Base-by-base conservation (phyloP, 2,888 invertebrate genomes). In the Litoditis marina region DNA sequence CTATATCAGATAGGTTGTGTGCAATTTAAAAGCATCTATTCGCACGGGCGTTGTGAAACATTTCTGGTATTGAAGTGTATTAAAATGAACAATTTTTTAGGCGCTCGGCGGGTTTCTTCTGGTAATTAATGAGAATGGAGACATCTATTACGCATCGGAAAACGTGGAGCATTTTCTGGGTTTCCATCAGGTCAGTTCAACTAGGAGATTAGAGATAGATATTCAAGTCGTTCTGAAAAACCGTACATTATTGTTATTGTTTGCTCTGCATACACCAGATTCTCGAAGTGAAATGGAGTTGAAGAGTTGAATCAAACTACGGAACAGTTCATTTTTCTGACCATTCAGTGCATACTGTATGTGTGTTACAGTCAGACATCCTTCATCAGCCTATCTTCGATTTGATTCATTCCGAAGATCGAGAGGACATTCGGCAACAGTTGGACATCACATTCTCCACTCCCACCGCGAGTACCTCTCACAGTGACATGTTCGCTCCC, bases 371-470 rank as follows among this genome's bases (percentile, higher is more conserved):
- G 95, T 98, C 96, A 78, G 98, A 99, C 85, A 95, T 98, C 81
- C 94, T 98, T 65, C 98, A 99, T 85, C 98, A 99, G 84, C 94
- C 94, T 73, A 94, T 96, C 58, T 95, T 94, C 88, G 98, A 98
- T 85, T 87, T 99, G 84, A 95, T 98, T 68, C 96, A 96, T 86
- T 95, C 94, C 94, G 98, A 98, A 86, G 98, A 98, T 84, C 88
- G 98, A 2, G 96, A 98, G 84, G 96, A 96, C 65, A 71, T 82
- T 34, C 64, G 78, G 3, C 74, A 76, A 46, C 76, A 78, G 50
- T 65, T 82, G 7, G 68, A 72, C 51, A 36, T 68, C 8, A 68
- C 65, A 36, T 69, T 69, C 56, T 50, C 59, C 19, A 54, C 65
- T 30, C 74, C 71, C 4, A 36, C 46, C 28, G 58, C 89, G 60